A percentile compares a stretch with the other conserved stretches of the same genome.
phyloP scores from a whole-genome alignment of 1,140 invertebrate species.

The Cydia strobilella region DNA sequence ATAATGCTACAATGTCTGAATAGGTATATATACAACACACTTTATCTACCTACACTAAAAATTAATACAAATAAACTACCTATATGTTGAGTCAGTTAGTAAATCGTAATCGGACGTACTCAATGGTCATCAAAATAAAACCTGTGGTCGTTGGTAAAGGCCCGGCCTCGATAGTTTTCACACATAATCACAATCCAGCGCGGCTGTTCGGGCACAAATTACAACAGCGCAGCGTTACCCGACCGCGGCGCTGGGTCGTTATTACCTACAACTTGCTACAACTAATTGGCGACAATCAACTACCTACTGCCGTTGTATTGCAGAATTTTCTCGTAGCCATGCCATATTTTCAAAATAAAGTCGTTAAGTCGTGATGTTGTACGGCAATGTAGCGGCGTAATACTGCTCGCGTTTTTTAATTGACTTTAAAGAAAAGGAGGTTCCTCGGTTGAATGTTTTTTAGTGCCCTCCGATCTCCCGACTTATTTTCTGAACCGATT shows the following conservation, averaged over 20 bases:
- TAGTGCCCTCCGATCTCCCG: neutral
- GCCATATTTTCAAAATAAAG: conserved; percentile 41
- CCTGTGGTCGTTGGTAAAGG: conserved; percentile 37
- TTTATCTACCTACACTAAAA: no score
- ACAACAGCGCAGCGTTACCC: conserved; percentile 49
- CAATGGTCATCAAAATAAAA: neutral
- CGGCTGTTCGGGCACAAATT: conserved; percentile 61
- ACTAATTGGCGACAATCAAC: conserved; percentile 74
- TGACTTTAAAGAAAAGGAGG: neutral
- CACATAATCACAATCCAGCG: conserved; percentile 51
- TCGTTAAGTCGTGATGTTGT: conserved; percentile 22
- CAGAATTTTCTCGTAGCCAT: conserved; percentile 47
- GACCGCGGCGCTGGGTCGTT: conserved; percentile 55
- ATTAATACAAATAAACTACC: no score
- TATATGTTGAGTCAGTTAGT: no score
- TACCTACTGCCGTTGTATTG: conserved; percentile 54
- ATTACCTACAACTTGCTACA: no score
- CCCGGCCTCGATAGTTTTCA: conserved; percentile 56
- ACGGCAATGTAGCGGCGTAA: neutral
- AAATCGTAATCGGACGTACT: no score
- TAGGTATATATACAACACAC: no score
- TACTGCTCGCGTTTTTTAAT: neutral
- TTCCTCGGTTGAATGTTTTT: neutral
- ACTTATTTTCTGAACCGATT: no score
- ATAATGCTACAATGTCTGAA: no score